These are phyloP conservation scores for Dinothrombium tinctorium DNA, from an alignment of 1,140 invertebrate genomes.

Conservation along the genomic window DNA sequence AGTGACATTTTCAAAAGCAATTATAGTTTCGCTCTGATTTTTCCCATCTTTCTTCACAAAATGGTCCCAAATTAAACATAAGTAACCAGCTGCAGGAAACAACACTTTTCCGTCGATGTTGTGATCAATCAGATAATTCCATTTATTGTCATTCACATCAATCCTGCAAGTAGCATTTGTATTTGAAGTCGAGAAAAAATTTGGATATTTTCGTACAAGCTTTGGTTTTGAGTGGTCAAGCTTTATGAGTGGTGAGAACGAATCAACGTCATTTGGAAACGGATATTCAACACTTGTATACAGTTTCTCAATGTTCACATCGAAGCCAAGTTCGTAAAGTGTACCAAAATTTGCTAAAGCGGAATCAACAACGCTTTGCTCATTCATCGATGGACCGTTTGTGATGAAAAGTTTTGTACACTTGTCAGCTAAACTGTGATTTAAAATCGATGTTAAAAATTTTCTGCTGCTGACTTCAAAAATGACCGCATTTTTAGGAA, in stretches of 20 bases:
- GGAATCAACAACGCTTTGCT: conserved; percentile 36
- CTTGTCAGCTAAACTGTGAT: conserved; percentile 35
- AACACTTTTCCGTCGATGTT: conserved; percentile 29
- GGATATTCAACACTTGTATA: conserved; percentile 22
- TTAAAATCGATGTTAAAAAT: conserved; percentile 59
- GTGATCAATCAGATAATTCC: conserved; percentile 26
- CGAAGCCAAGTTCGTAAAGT: conserved; percentile 25
- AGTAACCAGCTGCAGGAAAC: conserved; percentile 30
- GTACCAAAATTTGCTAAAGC: conserved; percentile 20
- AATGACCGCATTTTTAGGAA: conserved; percentile 43
- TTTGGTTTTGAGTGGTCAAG: conserved; percentile 26
- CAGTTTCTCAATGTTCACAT: conserved; percentile 21
- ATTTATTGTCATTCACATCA: conserved; percentile 14
- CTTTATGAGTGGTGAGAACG: conserved; percentile 23
- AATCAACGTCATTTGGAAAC: conserved; percentile 26
- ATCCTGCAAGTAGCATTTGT: conserved; percentile 10
- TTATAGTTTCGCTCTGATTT: too few relatives aligned
- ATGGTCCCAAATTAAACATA: conserved; percentile 34
- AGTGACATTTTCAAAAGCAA: conserved; percentile 33
- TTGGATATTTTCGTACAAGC: conserved; percentile 11
- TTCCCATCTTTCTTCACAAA: conserved; percentile 54
- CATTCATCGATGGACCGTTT: conserved; percentile 39
- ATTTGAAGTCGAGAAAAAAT: conserved; percentile 8
- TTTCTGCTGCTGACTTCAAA: conserved; percentile 48
- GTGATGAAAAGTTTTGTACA: conserved; percentile 19